Conservation (phyloP, 37 sponge, comb jelly and placozoan genomes). For the Diacarnus erythraeanus region DNA sequence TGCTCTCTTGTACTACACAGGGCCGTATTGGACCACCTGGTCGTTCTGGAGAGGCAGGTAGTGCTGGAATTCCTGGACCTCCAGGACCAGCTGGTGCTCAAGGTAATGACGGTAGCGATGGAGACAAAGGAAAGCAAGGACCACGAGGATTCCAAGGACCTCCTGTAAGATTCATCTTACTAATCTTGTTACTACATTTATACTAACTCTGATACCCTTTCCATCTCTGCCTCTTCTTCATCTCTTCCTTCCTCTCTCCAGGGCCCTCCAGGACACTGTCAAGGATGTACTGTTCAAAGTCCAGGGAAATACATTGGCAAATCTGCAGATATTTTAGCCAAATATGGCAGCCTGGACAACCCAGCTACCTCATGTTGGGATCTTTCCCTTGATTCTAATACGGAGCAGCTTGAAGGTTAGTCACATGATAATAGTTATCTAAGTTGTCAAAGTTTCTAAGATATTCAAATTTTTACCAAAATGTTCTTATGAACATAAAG, state of each 20-base stretch:
- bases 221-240: too few relatives aligned
- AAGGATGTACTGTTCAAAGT: slow-evolving; percentile 31
- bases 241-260: too few relatives aligned
- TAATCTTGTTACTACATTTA: background rate
- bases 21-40: slow-evolving; percentile 47
- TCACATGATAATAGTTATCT: too few relatives aligned
- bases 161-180: slow-evolving; percentile 20
- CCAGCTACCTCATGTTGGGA: slow-evolving; percentile 56
- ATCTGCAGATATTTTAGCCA: background rate
- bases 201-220: background rate
- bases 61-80: slow-evolving; percentile 42
- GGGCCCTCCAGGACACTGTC: slow-evolving; percentile 56
- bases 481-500: too few relatives aligned
- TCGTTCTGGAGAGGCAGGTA: slow-evolving; percentile 7
- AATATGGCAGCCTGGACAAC: slow-evolving; percentile 41
- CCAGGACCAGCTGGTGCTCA: slow-evolving; percentile 46
- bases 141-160: slow-evolving; percentile 27
- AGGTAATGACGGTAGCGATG: slow-evolving; percentile 41
- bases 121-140: slow-evolving; percentile 36
- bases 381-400: slow-evolving; percentile 12
- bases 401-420: too few relatives aligned
- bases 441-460: background rate
- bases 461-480: background rate
- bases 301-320: slow-evolving; percentile 19
- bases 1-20: background rate